A percentile compares a stretch with the other conserved stretches of the same genome.
Evolutionary conservation across 2,797 vertebrate species (phyloP).

Genomic region (Bovichtus diacanthus): DNA sequence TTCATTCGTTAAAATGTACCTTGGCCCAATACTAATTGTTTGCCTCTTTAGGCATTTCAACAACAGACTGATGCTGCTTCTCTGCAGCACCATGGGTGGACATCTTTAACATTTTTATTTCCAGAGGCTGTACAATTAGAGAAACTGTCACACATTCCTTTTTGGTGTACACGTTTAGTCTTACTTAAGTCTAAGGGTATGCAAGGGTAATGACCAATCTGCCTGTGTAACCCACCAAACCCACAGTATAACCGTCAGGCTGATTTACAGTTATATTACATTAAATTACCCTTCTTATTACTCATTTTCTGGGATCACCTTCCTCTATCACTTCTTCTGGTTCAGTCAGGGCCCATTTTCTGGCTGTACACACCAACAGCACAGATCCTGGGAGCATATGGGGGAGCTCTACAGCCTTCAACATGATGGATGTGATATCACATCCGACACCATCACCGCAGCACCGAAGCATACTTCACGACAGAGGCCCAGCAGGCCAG

Average conservation of each 20-base stretch:
- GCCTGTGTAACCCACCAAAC: constrained; percentile 41
- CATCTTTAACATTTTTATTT: constrained; percentile 13
- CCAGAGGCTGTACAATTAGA: constrained; percentile 3
- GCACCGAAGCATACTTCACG: constrained; percentile 39
- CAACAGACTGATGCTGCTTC: neutral
- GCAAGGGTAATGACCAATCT: constrained; percentile 48
- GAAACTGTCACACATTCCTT: constrained; percentile 2
- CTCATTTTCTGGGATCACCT: constrained; percentile 65
- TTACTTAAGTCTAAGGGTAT: constrained; percentile 29
- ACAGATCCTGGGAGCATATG: constrained; percentile 55
- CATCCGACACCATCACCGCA: constrained; percentile 49
- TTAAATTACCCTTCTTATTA: constrained; percentile 55
- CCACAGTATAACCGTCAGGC: constrained; percentile 30
- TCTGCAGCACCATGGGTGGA: neutral
- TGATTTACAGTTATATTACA: constrained; percentile 42
- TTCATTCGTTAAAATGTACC: too few species aligned
- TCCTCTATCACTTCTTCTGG: constrained; percentile 30
- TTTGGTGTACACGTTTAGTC: constrained; percentile 2
- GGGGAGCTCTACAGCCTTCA: constrained; percentile 59
- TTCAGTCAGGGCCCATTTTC: constrained; percentile 57
- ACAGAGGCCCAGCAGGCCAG: constrained; percentile 34
- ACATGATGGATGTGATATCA: constrained; percentile 73
- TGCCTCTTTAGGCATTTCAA: neutral
- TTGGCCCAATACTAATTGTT: too few species aligned
- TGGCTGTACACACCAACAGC: constrained; percentile 41